These are phyloP conservation scores for Epicauta chinensis DNA, from an alignment of 1,140 invertebrate species.

Conservation along the genomic window DNA sequence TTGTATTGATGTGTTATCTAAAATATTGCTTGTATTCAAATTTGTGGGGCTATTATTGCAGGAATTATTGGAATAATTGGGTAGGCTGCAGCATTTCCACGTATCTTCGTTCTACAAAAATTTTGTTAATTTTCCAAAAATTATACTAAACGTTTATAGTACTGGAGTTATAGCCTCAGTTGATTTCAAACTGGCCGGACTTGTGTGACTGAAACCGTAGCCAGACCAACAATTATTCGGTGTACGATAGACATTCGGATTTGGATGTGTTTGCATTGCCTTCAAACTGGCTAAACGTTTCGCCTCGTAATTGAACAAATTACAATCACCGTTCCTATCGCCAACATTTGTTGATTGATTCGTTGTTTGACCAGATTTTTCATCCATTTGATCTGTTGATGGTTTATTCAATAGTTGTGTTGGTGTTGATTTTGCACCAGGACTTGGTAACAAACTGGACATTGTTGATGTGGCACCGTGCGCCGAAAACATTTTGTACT, in stretches of 20 bases:
- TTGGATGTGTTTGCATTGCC: constrained; percentile 68
- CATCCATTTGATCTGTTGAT: constrained; percentile 3
- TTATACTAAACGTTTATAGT: too few species aligned
- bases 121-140: too few species aligned
- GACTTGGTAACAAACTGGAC: constrained; percentile 22
- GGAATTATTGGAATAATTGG: too few species aligned
- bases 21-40: constrained; percentile 43
- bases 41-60: too few species aligned
- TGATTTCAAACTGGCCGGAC: constrained; percentile 51
- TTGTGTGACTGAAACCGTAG: constrained; percentile 84
- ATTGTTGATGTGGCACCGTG: too few species aligned
- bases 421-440: constrained; percentile 4
- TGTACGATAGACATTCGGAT: constrained; percentile 56
- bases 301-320: constrained; percentile 64
- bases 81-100: too few species aligned
- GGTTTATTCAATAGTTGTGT: constrained; percentile 21
- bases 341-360: constrained; percentile 22
- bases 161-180: constrained; percentile 22
- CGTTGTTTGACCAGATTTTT: constrained; percentile 15
- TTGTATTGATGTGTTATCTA: constrained; percentile 48
- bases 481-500: too few species aligned
- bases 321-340: too few species aligned
- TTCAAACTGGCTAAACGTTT: constrained; percentile 63
- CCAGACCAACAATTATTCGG: constrained; percentile 83
- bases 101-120: too few species aligned